Conservation (phyloP, 2,113 vertebrate species). For the Cryptotis parvus region DNA sequence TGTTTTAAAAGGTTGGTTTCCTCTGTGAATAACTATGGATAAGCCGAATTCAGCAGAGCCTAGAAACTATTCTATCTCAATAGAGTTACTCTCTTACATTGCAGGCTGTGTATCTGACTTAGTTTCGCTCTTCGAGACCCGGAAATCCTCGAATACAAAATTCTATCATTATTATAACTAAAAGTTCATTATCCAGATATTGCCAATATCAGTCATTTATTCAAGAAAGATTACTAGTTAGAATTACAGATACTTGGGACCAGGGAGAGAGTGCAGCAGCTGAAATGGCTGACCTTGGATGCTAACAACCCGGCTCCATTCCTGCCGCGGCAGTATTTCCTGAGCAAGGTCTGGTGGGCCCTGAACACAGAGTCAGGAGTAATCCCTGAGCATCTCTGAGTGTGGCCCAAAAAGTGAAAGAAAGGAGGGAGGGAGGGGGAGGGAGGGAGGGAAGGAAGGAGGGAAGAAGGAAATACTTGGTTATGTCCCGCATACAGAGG, state of each 20-base stretch:
- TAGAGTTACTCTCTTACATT: neutral
- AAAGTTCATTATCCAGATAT: constrained; percentile 14
- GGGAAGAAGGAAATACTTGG: no score
- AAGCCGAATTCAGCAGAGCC: neutral
- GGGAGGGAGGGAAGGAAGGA: no score
- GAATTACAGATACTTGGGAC: no score
- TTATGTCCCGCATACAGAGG: neutral
- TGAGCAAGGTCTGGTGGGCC: no score
- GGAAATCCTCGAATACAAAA: constrained; percentile 38
- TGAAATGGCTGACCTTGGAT: no score
- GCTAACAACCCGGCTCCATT: no score
- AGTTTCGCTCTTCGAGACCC: constrained; percentile 16
- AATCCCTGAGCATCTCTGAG: no score
- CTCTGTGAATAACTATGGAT: constrained; percentile 4
- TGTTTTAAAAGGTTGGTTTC: constrained; percentile 27
- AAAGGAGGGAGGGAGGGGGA: no score
- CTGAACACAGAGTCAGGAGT: no score
- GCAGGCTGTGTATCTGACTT: neutral
- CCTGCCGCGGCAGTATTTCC: no score
- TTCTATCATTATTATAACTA: neutral
- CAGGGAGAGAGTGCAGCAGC: no score
- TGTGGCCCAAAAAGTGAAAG: no score
- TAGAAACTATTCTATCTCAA: constrained; percentile 28
- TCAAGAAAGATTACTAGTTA: neutral
- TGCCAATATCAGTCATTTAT: neutral